These are phyloP conservation scores for Sorex fumeus DNA, from an alignment of 2,113 vertebrate species.

Conservation along the genomic window DNA sequence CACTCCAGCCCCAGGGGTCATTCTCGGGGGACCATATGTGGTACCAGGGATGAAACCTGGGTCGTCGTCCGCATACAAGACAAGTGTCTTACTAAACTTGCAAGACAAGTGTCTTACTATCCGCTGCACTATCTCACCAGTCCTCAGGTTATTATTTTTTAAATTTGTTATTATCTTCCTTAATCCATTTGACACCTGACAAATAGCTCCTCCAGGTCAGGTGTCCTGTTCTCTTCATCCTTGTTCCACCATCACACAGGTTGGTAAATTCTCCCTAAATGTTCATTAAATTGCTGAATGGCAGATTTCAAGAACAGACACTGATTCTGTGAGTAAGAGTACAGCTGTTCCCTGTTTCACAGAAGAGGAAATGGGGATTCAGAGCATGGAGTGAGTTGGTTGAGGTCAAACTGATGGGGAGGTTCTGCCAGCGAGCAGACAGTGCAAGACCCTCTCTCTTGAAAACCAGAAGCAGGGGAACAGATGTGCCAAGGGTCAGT, in stretches of 20 bases:
- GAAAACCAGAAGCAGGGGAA: not conserved
- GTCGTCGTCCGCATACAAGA: too few relatives aligned
- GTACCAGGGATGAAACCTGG: too few relatives aligned
- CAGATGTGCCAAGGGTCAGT: not conserved
- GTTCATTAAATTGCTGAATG: not conserved
- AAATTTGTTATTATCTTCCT: not conserved
- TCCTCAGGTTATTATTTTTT: not conserved
- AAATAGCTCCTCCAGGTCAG: not conserved
- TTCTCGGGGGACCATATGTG: too few relatives aligned
- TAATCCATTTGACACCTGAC: not conserved
- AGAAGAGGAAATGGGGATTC: slow-evolving; percentile 49
- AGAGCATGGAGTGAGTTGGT: not conserved
- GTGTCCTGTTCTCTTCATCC: not conserved
- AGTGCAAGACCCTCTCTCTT: not conserved
- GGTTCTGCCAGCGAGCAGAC: not conserved
- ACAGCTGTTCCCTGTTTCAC: slow-evolving; percentile 6
- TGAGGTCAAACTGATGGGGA: not conserved
- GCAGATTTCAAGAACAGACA: slow-evolving; percentile 4
- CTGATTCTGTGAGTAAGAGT: slow-evolving; percentile 19
- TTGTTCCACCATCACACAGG: not conserved
- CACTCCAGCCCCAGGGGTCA: too few relatives aligned
- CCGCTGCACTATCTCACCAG: too few relatives aligned
- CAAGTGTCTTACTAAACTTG: too few relatives aligned
- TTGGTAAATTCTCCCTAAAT: slow-evolving; percentile 30
- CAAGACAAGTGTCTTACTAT: too few relatives aligned